Evolutionary conservation across 2,797 vertebrate species (phyloP).

Genomic region (Coranthus polyacanthus): DNA sequence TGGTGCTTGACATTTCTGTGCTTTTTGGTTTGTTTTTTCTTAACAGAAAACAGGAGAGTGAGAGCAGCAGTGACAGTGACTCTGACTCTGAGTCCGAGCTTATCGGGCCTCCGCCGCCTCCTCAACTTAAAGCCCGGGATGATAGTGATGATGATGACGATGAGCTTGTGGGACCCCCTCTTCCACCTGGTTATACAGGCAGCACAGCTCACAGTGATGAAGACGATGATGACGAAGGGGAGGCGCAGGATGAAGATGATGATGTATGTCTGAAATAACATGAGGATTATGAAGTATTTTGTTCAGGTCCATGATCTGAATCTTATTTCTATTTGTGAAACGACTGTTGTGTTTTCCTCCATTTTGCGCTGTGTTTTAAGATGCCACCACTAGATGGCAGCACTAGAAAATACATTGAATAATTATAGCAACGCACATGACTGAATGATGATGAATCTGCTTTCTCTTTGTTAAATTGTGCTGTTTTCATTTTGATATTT

Average conservation of each 20-base stretch:
- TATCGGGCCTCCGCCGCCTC: conserved; percentile 85
- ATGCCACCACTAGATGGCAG: conserved; percentile 78
- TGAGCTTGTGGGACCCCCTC: conserved; percentile 86
- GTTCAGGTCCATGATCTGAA: neutral
- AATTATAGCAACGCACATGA: neutral
- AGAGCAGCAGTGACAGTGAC: conserved; percentile 74
- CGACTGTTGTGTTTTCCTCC: neutral
- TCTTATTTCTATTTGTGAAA: conserved; percentile 1
- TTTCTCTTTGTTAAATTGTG: neutral
- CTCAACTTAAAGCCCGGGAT: conserved; percentile 56
- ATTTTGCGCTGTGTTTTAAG: neutral
- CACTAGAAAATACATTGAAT: conserved; percentile 35
- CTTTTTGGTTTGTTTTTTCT: neutral
- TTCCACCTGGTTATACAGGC: conserved; percentile 85
- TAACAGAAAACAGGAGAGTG: conserved; percentile 66
- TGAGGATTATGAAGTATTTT: neutral
- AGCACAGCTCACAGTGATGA: conserved; percentile 80
- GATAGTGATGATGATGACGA: conserved; percentile 69
- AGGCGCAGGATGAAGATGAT: conserved; percentile 80
- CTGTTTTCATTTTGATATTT: neutral
- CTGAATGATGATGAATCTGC: neutral
- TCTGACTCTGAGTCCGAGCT: conserved; percentile 84
- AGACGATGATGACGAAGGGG: conserved; percentile 78
- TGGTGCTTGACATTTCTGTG: neutral
- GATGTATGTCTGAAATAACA: conserved; percentile 62